These are phyloP conservation scores for Odobenus rosmarus DNA, from an alignment of 2,113 vertebrate genomes.

Conservation along the genomic window DNA sequence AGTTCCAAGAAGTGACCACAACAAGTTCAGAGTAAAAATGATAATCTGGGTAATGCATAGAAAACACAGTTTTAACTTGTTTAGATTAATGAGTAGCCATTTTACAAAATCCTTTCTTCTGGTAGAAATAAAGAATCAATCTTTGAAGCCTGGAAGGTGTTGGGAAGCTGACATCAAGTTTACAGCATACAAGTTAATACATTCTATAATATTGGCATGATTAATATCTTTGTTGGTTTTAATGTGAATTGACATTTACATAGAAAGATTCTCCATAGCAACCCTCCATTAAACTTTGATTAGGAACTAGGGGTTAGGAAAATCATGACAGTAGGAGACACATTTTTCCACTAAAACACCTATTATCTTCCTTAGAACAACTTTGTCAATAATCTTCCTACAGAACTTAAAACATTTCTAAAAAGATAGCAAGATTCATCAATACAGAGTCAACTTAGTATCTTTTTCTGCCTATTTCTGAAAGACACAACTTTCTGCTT, in stretches of 20 bases:
- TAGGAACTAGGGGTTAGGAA: neutral
- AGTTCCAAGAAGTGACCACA: neutral
- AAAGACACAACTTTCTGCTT: neutral
- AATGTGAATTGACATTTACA: constrained; percentile 30
- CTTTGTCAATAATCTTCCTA: constrained; percentile 35
- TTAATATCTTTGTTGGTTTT: neutral
- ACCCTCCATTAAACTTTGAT: constrained; percentile 28
- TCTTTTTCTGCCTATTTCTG: neutral
- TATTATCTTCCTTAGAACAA: constrained; percentile 17
- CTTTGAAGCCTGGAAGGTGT: neutral
- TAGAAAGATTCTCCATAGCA: constrained; percentile 15
- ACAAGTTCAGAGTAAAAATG: neutral
- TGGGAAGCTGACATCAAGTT: neutral
- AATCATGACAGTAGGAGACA: neutral
- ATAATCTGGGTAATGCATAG: neutral
- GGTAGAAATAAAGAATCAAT: neutral
- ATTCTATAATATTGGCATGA: neutral
- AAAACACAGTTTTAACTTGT: constrained; percentile 27
- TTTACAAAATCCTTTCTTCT: neutral
- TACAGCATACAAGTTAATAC: neutral
- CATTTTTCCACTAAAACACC: neutral
- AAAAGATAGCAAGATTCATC: constrained; percentile 20
- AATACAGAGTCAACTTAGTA: neutral
- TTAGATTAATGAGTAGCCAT: neutral
- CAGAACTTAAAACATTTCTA: constrained; percentile 25